Percentiles rank a stretch among this genome's conserved stretches.
Evolutionary conservation across 1,140 invertebrate species (phyloP).

Genomic region (Drosophila navojoa): DNA sequence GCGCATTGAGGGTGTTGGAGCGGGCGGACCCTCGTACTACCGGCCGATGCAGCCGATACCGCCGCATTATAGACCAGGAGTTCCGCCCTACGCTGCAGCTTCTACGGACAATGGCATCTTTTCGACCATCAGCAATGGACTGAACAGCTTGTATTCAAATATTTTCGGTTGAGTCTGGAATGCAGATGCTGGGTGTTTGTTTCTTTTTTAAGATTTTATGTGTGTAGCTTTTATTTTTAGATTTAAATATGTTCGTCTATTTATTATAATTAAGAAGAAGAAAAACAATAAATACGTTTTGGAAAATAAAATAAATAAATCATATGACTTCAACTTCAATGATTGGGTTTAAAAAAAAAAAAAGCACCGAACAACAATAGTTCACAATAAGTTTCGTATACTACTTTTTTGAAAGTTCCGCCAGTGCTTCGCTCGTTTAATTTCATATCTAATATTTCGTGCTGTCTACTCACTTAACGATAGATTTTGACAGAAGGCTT

Average conservation of each 20-base stretch:
- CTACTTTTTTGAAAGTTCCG: background rate
- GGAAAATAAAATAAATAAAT: background rate
- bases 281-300: conserved; percentile 33
- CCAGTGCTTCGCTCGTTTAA: background rate
- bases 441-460: background rate
- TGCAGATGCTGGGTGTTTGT: conserved; percentile 12
- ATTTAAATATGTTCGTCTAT: conserved; percentile 36
- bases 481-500: background rate
- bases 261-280: conserved; percentile 30
- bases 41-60: conserved; percentile 65
- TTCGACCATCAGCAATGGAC: conserved; percentile 90
- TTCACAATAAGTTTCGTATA: background rate
- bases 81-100: conserved; percentile 65
- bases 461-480: background rate
- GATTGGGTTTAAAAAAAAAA: background rate
- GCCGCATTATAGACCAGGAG: conserved; percentile 85
- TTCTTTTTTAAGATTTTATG: conserved; percentile 21
- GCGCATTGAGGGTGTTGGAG: conserved; percentile 67
- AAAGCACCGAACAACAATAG: too few species aligned
- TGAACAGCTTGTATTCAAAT: conserved; percentile 90
- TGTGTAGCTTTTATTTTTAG: conserved; percentile 38
- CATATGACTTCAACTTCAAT: background rate
- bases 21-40: conserved; percentile 55
- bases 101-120: conserved; percentile 87
- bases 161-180: conserved; percentile 87